Evolutionary conservation across 2,888 invertebrate genomes (phyloP).

Genomic region (Ethmia dodecea): DNA sequence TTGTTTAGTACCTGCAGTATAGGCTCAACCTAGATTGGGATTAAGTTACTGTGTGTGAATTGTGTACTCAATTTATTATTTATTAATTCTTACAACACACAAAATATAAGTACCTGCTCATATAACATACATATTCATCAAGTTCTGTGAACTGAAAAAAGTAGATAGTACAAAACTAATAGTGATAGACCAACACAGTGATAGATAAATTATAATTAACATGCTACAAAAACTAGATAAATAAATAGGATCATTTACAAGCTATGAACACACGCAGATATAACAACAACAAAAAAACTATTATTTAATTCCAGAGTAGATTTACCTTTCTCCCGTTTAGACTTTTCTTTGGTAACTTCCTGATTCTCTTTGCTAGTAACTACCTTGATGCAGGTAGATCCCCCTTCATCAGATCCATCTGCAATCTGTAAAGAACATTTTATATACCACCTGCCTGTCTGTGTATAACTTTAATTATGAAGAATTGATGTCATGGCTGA

Average conservation of each 20-base stretch:
- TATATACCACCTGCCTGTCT: too few species aligned
- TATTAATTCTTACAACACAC: too few species aligned
- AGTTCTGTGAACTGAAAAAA: too few species aligned
- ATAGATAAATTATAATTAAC: too few species aligned
- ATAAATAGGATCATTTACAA: conserved; percentile 16
- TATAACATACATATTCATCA: too few species aligned
- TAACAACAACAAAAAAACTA: conserved; percentile 9
- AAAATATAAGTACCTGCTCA: too few species aligned
- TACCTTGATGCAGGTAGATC: conserved; percentile 49
- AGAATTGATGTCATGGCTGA: too few species aligned
- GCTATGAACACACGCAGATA: conserved; percentile 66
- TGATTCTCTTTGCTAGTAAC: conserved; percentile 35
- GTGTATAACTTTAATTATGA: too few species aligned
- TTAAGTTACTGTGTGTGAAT: too few species aligned
- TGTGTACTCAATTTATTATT: too few species aligned
- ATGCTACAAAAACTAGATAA: not conserved
- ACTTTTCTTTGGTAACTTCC: conserved; percentile 24
- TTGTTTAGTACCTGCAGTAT: too few species aligned
- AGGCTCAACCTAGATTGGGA: too few species aligned
- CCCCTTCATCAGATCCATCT: conserved; percentile 45
- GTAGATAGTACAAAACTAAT: not conserved
- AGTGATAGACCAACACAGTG: not conserved
- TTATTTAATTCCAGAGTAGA: conserved; percentile 1
- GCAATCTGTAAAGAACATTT: conserved; percentile 41
- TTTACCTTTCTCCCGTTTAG: conserved; percentile 27